Conservation (phyloP, 2,797 vertebrate species). For the Acropternis orthonyx region DNA sequence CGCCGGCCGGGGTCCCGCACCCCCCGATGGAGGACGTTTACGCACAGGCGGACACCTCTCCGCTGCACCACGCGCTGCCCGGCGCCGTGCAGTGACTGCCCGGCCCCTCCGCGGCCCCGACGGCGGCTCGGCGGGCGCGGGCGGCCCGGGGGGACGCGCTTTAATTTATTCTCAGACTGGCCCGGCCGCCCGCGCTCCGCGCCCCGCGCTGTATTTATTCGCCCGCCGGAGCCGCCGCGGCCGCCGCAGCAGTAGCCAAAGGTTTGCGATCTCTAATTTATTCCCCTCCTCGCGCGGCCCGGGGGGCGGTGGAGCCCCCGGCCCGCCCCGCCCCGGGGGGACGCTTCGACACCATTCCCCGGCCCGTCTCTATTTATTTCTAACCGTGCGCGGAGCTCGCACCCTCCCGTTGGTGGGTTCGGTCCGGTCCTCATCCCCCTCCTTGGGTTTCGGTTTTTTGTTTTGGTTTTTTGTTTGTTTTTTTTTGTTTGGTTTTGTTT, state of each 20-base stretch:
- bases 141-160: background rate
- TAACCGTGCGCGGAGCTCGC: conserved; percentile 89
- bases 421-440: conserved; percentile 25
- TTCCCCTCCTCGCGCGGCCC: conserved; percentile 1
- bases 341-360: background rate
- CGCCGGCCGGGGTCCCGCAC: conserved; percentile 92
- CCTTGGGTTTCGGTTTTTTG: conserved; percentile 44
- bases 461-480: too few species aligned
- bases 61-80: conserved; percentile 92
- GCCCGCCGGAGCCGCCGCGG: conserved; percentile 47
- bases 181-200: conserved; percentile 12
- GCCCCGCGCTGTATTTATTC: conserved; percentile 46
- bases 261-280: conserved; percentile 64
- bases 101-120: conserved; percentile 2
- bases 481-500: background rate
- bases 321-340: background rate
- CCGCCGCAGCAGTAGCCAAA: conserved; percentile 62
- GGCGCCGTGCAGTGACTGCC: conserved; percentile 94
- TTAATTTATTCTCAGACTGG: conserved; percentile 63
- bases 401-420: conserved; percentile 23
- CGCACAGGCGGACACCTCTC: conserved; percentile 90
- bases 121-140: background rate
- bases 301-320: background rate
- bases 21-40: conserved; percentile 99
- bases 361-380: conserved; percentile 95